A percentile compares a stretch with the other conserved stretches of the same genome.
Conservation (phyloP, 2,113 vertebrate genomes). For the Pluvialis apricaria region DNA sequence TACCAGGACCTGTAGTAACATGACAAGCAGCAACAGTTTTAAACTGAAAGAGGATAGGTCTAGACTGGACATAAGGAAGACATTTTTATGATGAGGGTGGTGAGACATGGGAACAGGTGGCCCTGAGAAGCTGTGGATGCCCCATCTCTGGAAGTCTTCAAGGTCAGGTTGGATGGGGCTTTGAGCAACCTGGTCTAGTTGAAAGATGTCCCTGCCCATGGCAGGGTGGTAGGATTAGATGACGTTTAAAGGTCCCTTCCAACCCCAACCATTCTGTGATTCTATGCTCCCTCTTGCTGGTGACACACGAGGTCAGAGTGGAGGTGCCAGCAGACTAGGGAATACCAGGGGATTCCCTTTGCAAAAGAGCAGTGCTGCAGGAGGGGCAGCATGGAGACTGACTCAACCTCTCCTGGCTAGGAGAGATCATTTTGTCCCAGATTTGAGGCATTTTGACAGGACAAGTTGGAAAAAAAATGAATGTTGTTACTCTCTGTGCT, state of each 20-base stretch:
- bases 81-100: not conserved
- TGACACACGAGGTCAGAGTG: accelerated
- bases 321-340: not conserved
- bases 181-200: not conserved
- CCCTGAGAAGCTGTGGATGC: not conserved
- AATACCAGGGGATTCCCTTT: not conserved
- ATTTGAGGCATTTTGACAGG: not conserved
- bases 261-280: not conserved
- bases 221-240: not conserved
- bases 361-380: not conserved
- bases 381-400: accelerated
- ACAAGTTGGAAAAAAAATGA: not conserved
- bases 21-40: not conserved
- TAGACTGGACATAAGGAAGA: not conserved
- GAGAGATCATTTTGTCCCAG: not conserved
- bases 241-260: not conserved
- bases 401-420: not conserved
- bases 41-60: not conserved
- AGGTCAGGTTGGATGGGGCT: not conserved
- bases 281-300: not conserved
- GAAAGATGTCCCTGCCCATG: not conserved
- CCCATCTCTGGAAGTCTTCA: too few species aligned
- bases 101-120: not conserved
- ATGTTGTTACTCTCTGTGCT: accelerated
- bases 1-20: not conserved